A percentile compares a stretch with the other conserved stretches of the same genome.
phyloP scores from a whole-genome alignment of 2,888 invertebrate species.

The Drosophila eohydei region DNA sequence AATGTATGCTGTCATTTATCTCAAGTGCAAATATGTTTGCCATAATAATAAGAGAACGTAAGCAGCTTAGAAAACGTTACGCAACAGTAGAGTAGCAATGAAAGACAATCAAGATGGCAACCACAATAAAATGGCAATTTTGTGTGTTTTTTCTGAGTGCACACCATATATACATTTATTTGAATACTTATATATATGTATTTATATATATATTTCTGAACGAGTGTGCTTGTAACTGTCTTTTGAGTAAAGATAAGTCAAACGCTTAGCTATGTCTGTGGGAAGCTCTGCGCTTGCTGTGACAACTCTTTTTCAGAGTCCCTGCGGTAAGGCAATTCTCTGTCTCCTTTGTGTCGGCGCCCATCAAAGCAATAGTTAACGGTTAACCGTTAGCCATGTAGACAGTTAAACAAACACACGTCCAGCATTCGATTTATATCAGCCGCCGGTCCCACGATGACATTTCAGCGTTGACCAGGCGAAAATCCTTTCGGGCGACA shows the following conservation, averaged over 20 bases:
- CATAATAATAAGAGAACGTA: background rate
- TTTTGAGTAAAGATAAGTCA: background rate
- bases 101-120: background rate
- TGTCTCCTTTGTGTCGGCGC: constrained; percentile 40
- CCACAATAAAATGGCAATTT: background rate
- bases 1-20: background rate
- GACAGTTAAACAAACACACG: constrained; percentile 61
- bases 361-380: constrained; percentile 41
- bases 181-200: background rate
- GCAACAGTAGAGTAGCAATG: background rate
- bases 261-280: background rate
- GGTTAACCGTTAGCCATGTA: constrained; percentile 23
- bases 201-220: background rate
- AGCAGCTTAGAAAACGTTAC: background rate
- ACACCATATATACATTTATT: background rate
- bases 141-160: no score
- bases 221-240: background rate
- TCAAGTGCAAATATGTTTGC: background rate
- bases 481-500: constrained; percentile 51
- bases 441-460: constrained; percentile 62
- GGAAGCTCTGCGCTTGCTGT: background rate
- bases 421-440: constrained; percentile 52
- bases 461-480: constrained; percentile 56
- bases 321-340: background rate
- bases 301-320: constrained; percentile 17